Percentiles rank a stretch among this genome's conserved stretches.
Conservation (phyloP, 2,113 vertebrate species). For the Chrysochloris asiatica region DNA sequence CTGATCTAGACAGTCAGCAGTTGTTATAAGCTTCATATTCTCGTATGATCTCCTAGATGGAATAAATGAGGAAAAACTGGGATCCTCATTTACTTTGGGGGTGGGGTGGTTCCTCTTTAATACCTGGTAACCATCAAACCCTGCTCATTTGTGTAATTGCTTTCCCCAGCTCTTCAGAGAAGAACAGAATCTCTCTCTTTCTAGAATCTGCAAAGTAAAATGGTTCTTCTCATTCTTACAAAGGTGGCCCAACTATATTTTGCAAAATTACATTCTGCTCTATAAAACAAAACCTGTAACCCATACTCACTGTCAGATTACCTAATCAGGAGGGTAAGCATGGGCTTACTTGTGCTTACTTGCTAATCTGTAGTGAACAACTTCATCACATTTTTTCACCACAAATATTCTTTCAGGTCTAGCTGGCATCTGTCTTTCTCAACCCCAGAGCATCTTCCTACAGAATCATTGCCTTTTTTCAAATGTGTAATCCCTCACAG, state of each 20-base stretch:
- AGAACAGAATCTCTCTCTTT: neutral
- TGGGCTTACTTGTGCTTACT: neutral
- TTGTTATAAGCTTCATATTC: neutral
- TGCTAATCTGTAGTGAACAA: neutral
- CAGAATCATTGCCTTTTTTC: too few relatives aligned
- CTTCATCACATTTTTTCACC: too few relatives aligned
- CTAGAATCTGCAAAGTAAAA: neutral
- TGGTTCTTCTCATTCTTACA: neutral
- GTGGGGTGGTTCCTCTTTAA: fast-evolving
- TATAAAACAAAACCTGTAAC: neutral
- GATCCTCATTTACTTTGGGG: neutral
- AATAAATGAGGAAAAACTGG: neutral
- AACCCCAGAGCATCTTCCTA: too few relatives aligned
- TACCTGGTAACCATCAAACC: neutral
- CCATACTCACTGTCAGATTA: neutral
- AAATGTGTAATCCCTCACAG: too few relatives aligned
- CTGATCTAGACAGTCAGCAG: neutral
- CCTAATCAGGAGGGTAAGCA: too few relatives aligned
- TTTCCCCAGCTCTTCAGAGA: neutral
- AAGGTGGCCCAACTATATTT: neutral
- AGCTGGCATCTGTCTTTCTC: too few relatives aligned
- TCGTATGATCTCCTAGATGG: neutral
- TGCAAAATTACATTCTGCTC: neutral
- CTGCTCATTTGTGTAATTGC: neutral
- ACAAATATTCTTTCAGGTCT: too few relatives aligned